A percentile compares a stretch with the other conserved stretches of the same genome.
Evolutionary conservation across 2,888 invertebrate genomes (phyloP).

Genomic region (Scelioninae gen. 1): DNA sequence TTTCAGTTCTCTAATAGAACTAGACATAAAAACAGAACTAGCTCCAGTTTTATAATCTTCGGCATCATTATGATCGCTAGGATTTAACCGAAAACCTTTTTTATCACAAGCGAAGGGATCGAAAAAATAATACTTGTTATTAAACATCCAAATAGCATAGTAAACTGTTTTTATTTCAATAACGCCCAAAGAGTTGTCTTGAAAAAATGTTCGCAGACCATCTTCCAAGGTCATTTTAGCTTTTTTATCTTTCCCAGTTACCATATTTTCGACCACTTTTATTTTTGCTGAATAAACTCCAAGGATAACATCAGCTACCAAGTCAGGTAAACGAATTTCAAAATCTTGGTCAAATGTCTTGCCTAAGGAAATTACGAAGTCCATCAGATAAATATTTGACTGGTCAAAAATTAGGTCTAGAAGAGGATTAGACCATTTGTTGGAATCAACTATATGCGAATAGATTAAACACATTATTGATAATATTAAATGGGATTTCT

Average conservation of each 20-base stretch:
- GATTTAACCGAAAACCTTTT: slow-evolving; percentile 78
- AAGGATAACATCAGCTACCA: slow-evolving; percentile 79
- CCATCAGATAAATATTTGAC: slow-evolving; percentile 80
- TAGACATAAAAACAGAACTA: slow-evolving; percentile 80
- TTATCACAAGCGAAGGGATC: slow-evolving; percentile 81
- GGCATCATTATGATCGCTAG: slow-evolving; percentile 68
- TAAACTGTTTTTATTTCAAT: slow-evolving; percentile 79
- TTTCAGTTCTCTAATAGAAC: slow-evolving; percentile 77
- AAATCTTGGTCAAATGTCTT: slow-evolving; percentile 77
- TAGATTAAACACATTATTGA: slow-evolving; percentile 79
- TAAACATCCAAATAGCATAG: slow-evolving; percentile 81
- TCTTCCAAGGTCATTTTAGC: slow-evolving; percentile 74
- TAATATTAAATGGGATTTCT: slow-evolving; percentile 77
- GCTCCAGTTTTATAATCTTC: slow-evolving; percentile 70
- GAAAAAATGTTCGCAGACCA: slow-evolving; percentile 78
- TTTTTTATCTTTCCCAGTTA: slow-evolving; percentile 78
- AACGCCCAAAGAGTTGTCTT: slow-evolving; percentile 73
- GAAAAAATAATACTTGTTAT: slow-evolving; percentile 79
- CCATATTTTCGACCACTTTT: slow-evolving; percentile 76
- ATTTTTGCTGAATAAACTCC: slow-evolving; percentile 81
- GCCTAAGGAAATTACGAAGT: slow-evolving; percentile 77
- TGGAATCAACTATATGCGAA: slow-evolving; percentile 77
- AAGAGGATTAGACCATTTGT: slow-evolving; percentile 79
- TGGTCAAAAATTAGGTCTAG: slow-evolving; percentile 82
- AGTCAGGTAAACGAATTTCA: slow-evolving; percentile 76